phyloP scores from a whole-genome alignment of 2,113 vertebrate species.

The Scortum barcoo region DNA sequence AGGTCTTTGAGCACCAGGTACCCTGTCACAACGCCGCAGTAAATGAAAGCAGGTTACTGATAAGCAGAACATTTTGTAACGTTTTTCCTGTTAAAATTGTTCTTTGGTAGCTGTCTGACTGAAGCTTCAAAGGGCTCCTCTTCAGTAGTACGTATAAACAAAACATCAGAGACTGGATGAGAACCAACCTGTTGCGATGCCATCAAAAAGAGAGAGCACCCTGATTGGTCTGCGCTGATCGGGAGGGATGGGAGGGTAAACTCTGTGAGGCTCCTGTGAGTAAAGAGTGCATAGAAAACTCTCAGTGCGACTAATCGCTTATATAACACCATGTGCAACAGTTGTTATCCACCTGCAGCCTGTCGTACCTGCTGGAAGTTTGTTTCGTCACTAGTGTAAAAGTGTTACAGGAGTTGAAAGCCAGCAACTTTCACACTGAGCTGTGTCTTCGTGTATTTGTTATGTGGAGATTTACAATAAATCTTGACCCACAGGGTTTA shows the following conservation, averaged over 20 bases:
- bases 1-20: conserved; percentile 94
- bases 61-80: not conserved
- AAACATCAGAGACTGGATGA: not conserved
- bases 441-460: not conserved
- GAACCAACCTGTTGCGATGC: conserved; percentile 91
- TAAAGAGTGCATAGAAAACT: not conserved
- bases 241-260: conserved; percentile 91
- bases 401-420: no score
- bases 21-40: conserved; percentile 76
- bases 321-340: not conserved
- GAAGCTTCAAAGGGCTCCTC: not conserved
- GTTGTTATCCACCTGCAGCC: not conserved
- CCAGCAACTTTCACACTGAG: not conserved
- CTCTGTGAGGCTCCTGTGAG: conserved; percentile 90
- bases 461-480: no score
- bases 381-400: not conserved
- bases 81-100: not conserved
- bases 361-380: not conserved
- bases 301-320: not conserved
- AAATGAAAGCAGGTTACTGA: not conserved
- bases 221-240: conserved; percentile 87
- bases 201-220: conserved; percentile 96
- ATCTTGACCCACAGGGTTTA: not conserved
- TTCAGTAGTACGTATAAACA: not conserved
- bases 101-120: not conserved